A percentile compares a stretch with the other conserved stretches of the same genome.
phyloP scores from a whole-genome alignment of 2,113 vertebrate species.

The Nannobrachium achirus region DNA sequence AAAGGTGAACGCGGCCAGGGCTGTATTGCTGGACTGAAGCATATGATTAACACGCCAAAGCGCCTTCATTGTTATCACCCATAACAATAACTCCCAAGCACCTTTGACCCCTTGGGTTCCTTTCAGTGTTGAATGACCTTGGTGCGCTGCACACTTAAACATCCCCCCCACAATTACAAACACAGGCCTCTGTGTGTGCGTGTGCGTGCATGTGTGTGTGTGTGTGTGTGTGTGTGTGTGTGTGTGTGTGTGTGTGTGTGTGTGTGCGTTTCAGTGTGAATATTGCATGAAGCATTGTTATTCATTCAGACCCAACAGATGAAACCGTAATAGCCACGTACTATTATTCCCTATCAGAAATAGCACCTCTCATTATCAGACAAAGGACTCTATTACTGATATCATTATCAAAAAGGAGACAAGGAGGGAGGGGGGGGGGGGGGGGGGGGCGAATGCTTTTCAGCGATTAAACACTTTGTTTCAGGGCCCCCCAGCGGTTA shows the following conservation, averaged over 20 bases:
- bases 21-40: constrained; percentile 39
- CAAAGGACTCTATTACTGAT: constrained; percentile 72
- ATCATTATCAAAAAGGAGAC: constrained; percentile 64
- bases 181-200: constrained; percentile 12
- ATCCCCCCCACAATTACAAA: constrained; percentile 61
- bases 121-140: constrained; percentile 30
- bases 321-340: constrained; percentile 65
- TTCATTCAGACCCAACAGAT: constrained; percentile 60
- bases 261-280: constrained; percentile 44
- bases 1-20: constrained; percentile 37
- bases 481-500: constrained; percentile 36
- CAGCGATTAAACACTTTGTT: constrained; percentile 60
- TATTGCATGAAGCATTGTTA: constrained; percentile 55
- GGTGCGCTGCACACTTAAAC: constrained; percentile 51
- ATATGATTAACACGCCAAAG: constrained; percentile 58
- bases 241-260: background rate
- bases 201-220: background rate
- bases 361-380: constrained; percentile 70
- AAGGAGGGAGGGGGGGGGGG: background rate
- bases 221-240: background rate
- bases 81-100: constrained; percentile 61
- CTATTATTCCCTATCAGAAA: constrained; percentile 67
- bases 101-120: constrained; percentile 37
- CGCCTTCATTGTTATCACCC: constrained; percentile 54
- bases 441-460: constrained; percentile 29